phyloP scores from a whole-genome alignment of 2,113 vertebrate genomes.

The Chamaetylas fuelleborni region DNA sequence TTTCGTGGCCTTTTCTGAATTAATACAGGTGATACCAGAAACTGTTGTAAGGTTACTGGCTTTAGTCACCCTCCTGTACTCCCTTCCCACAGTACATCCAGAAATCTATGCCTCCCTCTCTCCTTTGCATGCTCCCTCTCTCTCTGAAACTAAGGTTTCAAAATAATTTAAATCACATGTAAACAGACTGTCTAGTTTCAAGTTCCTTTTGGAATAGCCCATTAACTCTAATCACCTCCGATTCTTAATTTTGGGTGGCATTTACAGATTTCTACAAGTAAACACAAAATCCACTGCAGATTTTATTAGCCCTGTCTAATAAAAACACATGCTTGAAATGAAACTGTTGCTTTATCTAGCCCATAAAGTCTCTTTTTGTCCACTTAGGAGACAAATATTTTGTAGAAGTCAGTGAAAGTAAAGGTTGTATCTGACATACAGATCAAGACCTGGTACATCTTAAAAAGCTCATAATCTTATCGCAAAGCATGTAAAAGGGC shows the following conservation, averaged over 20 bases:
- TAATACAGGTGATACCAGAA: not conserved
- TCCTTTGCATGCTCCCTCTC: not conserved
- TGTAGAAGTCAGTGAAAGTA: constrained; percentile 16
- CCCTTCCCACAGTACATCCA: not conserved
- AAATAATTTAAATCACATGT: constrained; percentile 55
- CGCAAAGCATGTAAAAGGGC: not conserved
- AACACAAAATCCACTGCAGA: constrained; percentile 49
- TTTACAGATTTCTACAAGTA: constrained; percentile 49
- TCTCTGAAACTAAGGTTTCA: constrained; percentile 32
- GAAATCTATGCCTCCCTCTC: not conserved
- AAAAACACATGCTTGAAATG: constrained; percentile 61
- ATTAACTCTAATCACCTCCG: constrained; percentile 25
- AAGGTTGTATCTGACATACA: not conserved
- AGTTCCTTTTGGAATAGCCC: constrained; percentile 26
- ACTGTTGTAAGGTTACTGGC: not conserved
- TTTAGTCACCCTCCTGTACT: not conserved
- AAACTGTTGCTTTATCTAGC: constrained; percentile 33
- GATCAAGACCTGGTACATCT: not conserved
- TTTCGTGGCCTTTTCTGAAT: not conserved
- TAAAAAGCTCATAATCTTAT: constrained; percentile 54
- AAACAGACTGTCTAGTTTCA: not conserved
- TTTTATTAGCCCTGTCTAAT: constrained; percentile 64
- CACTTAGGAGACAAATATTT: constrained; percentile 24
- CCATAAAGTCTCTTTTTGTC: constrained; percentile 46
- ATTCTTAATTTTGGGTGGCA: constrained; percentile 48